Base-by-base conservation (phyloP, 2,888 invertebrate genomes). In the Agrypnus murinus region DNA sequence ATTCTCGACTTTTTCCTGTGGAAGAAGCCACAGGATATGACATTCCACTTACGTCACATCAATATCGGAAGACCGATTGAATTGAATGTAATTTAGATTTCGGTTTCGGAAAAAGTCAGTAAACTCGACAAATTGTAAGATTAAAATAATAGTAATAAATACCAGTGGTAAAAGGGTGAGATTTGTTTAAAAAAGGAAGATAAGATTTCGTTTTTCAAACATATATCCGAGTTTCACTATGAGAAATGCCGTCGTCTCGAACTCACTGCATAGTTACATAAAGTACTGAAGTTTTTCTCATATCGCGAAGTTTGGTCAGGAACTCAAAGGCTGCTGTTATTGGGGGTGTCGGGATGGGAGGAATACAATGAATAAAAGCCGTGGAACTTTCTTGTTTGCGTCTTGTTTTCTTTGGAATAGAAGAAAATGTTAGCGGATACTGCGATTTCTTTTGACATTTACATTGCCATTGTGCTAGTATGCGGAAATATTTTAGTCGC, bases 331-430 rank as follows among this genome's bases (percentile, higher is more conserved):
- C 66, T 59, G 48, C 15, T 58, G 58, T 66, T 66, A 66, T 66
- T 59, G 66, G 57, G 58, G 46, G 66, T 50, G 58, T 59, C 43
- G 46, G 55, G 66, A 66, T 66, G 66, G 58, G 66, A 45, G 66
- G 58, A 58, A 66, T 66, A 66, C 66, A 66, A 66, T 66, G 66
- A 66, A 66, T 66, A 66, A 66, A 59, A 58, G 66, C 48, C 58
- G 46, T 57, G 57, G 45, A 66, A 66, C 40, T 66, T 66, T 66
- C 59, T 59, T 57, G 57, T 66, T 66, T 66, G 57, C 46, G 65
- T 66, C 66, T 59, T 48, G 50, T 59, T 66, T 66, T 66, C 48
- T 66, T 66, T 59, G 36, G 36, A 59, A 66, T 57, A 65, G 58
- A 66, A 46, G 57, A 66, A 66, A 53, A 59, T 48, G 58, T 48